Base-by-base conservation (phyloP, 2,888 invertebrate genomes). In the Oeneis ivallda region DNA sequence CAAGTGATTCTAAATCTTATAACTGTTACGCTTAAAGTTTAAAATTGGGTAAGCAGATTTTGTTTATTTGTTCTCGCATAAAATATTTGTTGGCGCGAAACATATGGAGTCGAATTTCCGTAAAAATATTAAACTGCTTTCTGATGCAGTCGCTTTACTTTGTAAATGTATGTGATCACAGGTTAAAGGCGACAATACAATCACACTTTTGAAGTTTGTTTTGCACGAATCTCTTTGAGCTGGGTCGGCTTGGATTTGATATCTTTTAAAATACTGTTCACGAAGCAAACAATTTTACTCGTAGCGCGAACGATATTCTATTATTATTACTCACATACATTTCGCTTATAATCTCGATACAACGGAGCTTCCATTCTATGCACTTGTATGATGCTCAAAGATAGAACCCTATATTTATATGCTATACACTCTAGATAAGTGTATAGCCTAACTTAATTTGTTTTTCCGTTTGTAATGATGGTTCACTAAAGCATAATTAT, bases 61-160 rank as follows among this genome's bases (percentile, higher is more conserved):
- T 13, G 37, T 1, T 32, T 7, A 58, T 58, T 63, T 37, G 59
- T n/a, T 56, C 32, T 50, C 17, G 47, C 9, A 56, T 61, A 62
- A 58, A 65, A 65, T 60, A 65, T 63, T 63, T 53, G 64, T 66
- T 66, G 62, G 64, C 66, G 57, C 66, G 57, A 69, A 64, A 71
- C 67, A 64, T 71, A 63, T 66, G 61, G 65, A 62, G 68, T 47
- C 61, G 70, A 70, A 70, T 71, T 69, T 71, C 69, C 66, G 65
- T 53, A 64, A 70, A 71, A 71, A 71, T 71, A 71, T 69, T 67
- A 70, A 70, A 71, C 66, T 64, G 69, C 69, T 68, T 64, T 68
- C 67, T 67, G 69, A 64, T 70, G 67, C 60, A 67, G 65, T 56
- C 56, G 62, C 49, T 65, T 68, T 67, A 68, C 63, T 64, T 54